These are phyloP conservation scores for Oxystoma pomonae DNA, from an alignment of 2,888 invertebrate genomes.

Conservation along the genomic window DNA sequence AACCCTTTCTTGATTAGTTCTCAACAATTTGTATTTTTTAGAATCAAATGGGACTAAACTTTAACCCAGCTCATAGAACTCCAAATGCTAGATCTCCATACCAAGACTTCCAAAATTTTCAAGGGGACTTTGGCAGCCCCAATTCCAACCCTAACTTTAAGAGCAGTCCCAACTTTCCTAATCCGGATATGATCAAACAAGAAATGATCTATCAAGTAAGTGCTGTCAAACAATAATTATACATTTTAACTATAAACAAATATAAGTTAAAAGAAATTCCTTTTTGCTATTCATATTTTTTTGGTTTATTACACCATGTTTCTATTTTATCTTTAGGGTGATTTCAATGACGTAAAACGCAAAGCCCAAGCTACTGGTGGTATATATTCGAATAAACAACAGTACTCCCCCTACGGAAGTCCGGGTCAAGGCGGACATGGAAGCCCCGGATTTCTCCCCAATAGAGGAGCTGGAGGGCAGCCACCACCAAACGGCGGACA, in stretches of 20 bases:
- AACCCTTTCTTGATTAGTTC: too few species aligned
- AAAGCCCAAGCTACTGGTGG: slow-evolving; percentile 35
- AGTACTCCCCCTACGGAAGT: slow-evolving; percentile 66
- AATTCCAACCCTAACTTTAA: slow-evolving; percentile 46
- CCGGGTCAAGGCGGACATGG: slow-evolving; percentile 58
- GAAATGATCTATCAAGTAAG: slow-evolving; percentile 49
- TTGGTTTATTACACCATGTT: too few species aligned
- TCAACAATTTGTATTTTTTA: too few species aligned
- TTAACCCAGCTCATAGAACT: slow-evolving; percentile 47
- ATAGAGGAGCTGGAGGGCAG: slow-evolving; percentile 33
- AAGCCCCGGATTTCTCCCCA: slow-evolving; percentile 50
- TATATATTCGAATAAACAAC: slow-evolving; percentile 46
- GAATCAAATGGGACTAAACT: slow-evolving; percentile 61
- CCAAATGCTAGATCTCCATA: slow-evolving; percentile 54
- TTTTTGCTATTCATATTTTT: too few species aligned
- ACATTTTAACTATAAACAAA: too few species aligned
- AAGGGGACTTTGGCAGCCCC: slow-evolving; percentile 52
- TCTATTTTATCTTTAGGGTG: too few species aligned
- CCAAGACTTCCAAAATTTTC: slow-evolving; percentile 59
- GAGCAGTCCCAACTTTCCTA: slow-evolving; percentile 44
- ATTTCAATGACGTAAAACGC: slow-evolving; percentile 48
- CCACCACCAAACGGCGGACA: slow-evolving; percentile 33
- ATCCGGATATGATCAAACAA: slow-evolving; percentile 55
- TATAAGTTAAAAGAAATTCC: too few species aligned
- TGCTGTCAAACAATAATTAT: slow-evolving; percentile 26